Conservation (phyloP, 2,113 vertebrate species). For the Beaufortia kweichowensis region DNA sequence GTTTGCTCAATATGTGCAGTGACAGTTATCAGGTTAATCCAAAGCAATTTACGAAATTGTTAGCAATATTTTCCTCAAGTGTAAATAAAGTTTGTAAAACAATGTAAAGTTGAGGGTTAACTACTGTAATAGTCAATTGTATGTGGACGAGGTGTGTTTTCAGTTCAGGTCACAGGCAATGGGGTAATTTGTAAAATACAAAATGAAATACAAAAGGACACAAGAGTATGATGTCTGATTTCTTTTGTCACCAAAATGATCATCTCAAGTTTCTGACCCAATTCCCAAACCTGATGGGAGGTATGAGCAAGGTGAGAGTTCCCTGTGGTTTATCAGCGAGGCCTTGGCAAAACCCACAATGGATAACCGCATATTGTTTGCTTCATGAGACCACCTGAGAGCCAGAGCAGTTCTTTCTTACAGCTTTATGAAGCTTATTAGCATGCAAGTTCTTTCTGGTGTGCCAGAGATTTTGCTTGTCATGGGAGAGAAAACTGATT, state of each 20-base stretch:
- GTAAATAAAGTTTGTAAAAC: too few relatives aligned
- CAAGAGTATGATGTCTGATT: too few relatives aligned
- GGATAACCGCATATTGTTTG: slow-evolving; percentile 38
- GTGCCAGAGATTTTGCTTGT: slow-evolving; percentile 30
- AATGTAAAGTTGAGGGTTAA: too few relatives aligned
- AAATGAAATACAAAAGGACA: too few relatives aligned
- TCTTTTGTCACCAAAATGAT: neutral
- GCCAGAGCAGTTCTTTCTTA: slow-evolving; percentile 12
- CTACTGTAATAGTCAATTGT: too few relatives aligned
- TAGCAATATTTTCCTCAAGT: too few relatives aligned
- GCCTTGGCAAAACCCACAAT: slow-evolving; percentile 24
- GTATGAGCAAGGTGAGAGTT: slow-evolving; percentile 5
- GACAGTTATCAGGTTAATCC: too few relatives aligned
- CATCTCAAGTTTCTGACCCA: slow-evolving; percentile 45
- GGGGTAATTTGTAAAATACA: too few relatives aligned
- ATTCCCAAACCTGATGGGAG: slow-evolving; percentile 52
- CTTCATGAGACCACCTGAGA: slow-evolving; percentile 35
- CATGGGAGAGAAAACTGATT: slow-evolving; percentile 41
- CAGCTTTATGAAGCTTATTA: slow-evolving; percentile 38
- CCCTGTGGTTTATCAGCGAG: slow-evolving; percentile 10
- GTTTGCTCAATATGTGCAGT: too few relatives aligned
- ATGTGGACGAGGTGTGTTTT: too few relatives aligned
- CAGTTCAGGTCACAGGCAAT: too few relatives aligned
- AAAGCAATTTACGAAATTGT: too few relatives aligned
- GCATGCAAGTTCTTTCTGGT: neutral